Conservation (phyloP, 2,888 invertebrate species). For the Sphaerophoria rueppellii region DNA sequence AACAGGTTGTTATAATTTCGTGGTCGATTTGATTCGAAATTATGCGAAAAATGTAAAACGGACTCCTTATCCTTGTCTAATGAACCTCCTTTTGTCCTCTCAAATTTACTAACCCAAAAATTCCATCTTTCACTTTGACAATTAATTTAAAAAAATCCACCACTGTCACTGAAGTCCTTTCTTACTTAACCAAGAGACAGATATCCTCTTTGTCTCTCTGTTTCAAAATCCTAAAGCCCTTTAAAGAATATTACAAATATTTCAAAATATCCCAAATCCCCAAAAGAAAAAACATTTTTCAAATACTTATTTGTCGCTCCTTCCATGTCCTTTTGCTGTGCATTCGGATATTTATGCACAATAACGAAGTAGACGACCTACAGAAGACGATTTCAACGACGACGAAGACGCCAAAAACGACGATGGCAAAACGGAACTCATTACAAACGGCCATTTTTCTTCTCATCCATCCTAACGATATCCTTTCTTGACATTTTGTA, state of each 20-base stretch:
- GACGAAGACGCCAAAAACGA: slow-evolving; percentile 29
- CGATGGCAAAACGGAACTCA: slow-evolving; percentile 69
- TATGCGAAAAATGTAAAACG: too few relatives aligned
- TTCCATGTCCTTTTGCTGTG: neutral
- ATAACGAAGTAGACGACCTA: slow-evolving; percentile 28
- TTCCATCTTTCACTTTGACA: slow-evolving; percentile 33
- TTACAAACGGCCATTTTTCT: slow-evolving; percentile 73
- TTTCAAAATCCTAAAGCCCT: slow-evolving; percentile 48
- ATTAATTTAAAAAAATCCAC: slow-evolving; percentile 65
- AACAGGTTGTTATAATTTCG: neutral
- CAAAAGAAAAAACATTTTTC: slow-evolving; percentile 61
- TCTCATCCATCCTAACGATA: slow-evolving; percentile 73
- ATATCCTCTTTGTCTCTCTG: slow-evolving; percentile 48
- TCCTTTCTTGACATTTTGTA: slow-evolving; percentile 72
- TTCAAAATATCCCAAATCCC: slow-evolving; percentile 69
- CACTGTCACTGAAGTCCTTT: slow-evolving; percentile 42
- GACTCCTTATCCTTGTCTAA: too few relatives aligned
- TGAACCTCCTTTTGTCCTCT: too few relatives aligned
- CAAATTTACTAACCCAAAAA: too few relatives aligned
- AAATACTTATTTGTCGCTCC: slow-evolving; percentile 43
- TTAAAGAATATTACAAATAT: slow-evolving; percentile 68
- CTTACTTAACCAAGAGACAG: slow-evolving; percentile 58
- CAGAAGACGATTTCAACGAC: slow-evolving; percentile 8
- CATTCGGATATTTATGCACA: slow-evolving; percentile 51
- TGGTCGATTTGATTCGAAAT: neutral